Evolutionary conservation across 2,113 vertebrate genomes (phyloP).

Genomic region (Pygoscelis antarcticus): DNA sequence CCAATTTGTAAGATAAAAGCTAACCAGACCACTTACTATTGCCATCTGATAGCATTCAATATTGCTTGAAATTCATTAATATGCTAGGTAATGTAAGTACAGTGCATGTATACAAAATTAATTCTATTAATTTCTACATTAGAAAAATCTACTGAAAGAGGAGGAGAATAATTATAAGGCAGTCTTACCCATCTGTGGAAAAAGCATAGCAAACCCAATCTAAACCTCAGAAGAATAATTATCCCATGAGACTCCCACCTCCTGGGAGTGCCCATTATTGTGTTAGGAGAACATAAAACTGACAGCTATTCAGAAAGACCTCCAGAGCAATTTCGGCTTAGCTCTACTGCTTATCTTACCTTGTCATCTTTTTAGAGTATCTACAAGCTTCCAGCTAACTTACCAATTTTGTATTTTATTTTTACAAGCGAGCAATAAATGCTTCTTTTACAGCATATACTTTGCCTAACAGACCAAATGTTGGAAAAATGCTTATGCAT

Average conservation of each 20-base stretch:
- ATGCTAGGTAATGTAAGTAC: background rate
- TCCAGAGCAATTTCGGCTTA: background rate
- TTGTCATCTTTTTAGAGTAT: background rate
- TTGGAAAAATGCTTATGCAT: slow-evolving; percentile 24
- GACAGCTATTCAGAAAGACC: slow-evolving; percentile 33
- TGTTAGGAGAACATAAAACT: slow-evolving; percentile 34
- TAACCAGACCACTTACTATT: slow-evolving; percentile 24
- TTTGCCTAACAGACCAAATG: slow-evolving; percentile 1
- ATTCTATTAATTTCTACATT: slow-evolving; percentile 60
- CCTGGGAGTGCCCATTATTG: slow-evolving; percentile 37
- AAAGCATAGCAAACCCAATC: background rate
- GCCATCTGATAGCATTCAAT: slow-evolving; percentile 43
- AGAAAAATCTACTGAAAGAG: slow-evolving; percentile 20
- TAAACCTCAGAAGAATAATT: slow-evolving; percentile 36
- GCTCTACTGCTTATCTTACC: background rate
- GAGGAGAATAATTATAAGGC: slow-evolving; percentile 35
- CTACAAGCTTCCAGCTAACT: slow-evolving; percentile 14
- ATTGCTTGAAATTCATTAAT: slow-evolving; percentile 48
- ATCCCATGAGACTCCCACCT: slow-evolving; percentile 8
- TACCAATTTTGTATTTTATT: background rate
- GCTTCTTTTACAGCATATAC: slow-evolving; percentile 10
- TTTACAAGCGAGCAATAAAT: background rate
- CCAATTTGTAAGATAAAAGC: slow-evolving; percentile 58
- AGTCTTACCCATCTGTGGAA: slow-evolving; percentile 16
- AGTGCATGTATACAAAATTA: slow-evolving; percentile 55